Evolutionary conservation across 1,140 invertebrate species (phyloP), one percentile per base, ranked within the genome.

Genomic region (Eufriesea mexicana): DNA sequence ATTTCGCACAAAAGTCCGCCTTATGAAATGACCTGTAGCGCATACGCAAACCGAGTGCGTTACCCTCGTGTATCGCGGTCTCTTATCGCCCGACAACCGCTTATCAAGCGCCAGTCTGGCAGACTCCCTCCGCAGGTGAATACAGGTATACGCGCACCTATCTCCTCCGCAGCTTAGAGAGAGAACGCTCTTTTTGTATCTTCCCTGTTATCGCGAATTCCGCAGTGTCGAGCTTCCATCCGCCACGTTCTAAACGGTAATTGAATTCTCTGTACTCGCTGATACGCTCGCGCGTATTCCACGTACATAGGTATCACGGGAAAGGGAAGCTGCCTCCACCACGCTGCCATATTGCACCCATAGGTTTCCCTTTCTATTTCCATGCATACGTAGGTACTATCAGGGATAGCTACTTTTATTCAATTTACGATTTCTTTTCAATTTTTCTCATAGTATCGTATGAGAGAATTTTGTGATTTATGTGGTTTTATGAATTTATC

Each of bases 81-180:
- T 86, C 84, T 91, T 91, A 91, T 91, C 90, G 86, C 84, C 47
- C 86, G 84, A 85, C 85, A 86, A 88, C 80, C 84, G 89, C 89
- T 90, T 91, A 91, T 91, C 90, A 90, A 90, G 86, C 86, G 86
- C 89, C 88, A 91, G 90, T 88, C 88, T 90, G 86, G 81, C 85
- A 86, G 86, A 89, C 87, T 89, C 85, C 81, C 79, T 85, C 57
- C 84, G 80, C 89, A 90, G 89, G 89, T 90, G 87, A 90, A 90
- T 84, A 71, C 70, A 89, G 88, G 75, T 86, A 87, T 76, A 84
- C 73, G 79, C 75, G 71, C 76, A 70, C 70, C 67, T 79, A 74
- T 64, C 73, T 79, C n/a, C 77, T 55, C 28, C 23, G 16, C 51
- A 71, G 54, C 67, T 88, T 88, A 83, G 49, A 62, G 79, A 84